Percentiles rank a stretch among this genome's conserved stretches.
Conservation (phyloP, 2,113 vertebrate species). For the Grammomys surdaster region DNA sequence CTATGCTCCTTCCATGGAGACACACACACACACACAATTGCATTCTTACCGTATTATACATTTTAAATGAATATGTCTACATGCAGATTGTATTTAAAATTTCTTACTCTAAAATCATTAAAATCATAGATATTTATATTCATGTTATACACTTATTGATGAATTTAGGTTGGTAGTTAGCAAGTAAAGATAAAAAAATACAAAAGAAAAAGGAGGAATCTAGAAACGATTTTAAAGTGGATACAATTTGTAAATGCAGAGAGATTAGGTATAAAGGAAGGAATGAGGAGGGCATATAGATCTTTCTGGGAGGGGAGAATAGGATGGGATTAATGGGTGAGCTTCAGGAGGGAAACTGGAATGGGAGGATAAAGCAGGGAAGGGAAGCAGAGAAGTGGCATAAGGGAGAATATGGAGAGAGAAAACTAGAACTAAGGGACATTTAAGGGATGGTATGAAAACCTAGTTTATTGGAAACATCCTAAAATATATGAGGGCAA, state of each 20-base stretch:
- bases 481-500: background rate
- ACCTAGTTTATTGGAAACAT: background rate
- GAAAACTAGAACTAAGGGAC: background rate
- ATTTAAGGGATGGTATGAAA: background rate
- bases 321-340: background rate
- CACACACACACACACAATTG: background rate
- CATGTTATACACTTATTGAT: background rate
- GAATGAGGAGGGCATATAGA: background rate
- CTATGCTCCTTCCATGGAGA: background rate
- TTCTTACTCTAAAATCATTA: background rate
- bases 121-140: background rate
- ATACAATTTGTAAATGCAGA: background rate
- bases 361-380: too few relatives aligned
- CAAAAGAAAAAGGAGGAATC: background rate
- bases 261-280: background rate
- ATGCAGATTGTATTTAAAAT: background rate
- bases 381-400: background rate
- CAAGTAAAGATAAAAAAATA: background rate
- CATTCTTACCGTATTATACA: background rate
- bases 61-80: background rate
- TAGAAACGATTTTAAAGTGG: background rate
- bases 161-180: too few relatives aligned
- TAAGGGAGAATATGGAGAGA: background rate
- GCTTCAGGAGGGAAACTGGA: accelerated
- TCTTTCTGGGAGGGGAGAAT: background rate